Evolutionary conservation across 2,113 vertebrate genomes (phyloP).

Genomic region (Anhinga rufa): DNA sequence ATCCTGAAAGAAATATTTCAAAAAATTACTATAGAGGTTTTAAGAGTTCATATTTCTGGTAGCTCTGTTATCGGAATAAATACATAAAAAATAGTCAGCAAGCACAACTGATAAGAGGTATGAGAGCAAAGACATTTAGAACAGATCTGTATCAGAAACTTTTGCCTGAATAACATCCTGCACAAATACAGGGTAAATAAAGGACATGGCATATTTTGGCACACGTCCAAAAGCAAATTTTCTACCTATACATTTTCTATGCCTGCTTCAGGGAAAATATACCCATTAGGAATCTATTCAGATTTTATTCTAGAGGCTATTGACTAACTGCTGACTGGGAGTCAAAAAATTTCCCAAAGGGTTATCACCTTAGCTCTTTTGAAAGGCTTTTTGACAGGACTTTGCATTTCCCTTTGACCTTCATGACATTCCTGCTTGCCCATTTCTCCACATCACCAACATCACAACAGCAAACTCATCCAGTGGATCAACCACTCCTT

Average conservation of each 20-base stretch:
- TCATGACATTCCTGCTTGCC: neutral
- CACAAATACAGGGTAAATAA: neutral
- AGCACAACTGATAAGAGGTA: neutral
- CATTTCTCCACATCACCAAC: neutral
- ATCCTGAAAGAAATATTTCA: neutral
- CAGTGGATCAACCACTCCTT: neutral
- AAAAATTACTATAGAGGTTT: neutral
- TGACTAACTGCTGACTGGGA: neutral
- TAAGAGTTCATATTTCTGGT: neutral
- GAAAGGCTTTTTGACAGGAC: neutral
- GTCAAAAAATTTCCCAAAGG: neutral
- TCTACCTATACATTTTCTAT: rapidly evolving
- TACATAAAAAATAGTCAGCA: neutral
- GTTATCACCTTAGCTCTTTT: neutral
- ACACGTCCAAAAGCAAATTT: neutral
- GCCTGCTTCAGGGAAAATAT: neutral
- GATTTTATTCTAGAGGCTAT: neutral
- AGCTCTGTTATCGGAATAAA: neutral
- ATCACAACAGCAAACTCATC: neutral
- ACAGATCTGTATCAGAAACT: neutral
- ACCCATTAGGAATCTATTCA: neutral
- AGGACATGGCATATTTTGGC: neutral
- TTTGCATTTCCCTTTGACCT: neutral
- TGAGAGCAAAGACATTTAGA: neutral
- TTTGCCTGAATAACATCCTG: neutral